Conservation (phyloP, 2,113 vertebrate genomes). For the Mormyrus lacerda region DNA sequence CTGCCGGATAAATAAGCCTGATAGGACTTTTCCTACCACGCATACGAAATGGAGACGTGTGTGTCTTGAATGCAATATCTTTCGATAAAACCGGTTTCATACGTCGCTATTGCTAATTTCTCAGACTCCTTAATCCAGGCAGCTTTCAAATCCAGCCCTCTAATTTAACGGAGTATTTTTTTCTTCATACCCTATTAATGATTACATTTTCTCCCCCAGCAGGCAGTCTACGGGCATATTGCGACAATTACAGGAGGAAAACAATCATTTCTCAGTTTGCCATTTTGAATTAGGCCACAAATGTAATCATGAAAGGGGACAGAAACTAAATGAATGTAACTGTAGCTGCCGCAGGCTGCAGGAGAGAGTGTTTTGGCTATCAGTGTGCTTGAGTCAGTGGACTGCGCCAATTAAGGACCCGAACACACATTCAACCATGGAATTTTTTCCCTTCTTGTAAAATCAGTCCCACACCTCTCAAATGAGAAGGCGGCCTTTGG, state of each 20-base stretch:
- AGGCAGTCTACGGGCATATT: conserved; percentile 6
- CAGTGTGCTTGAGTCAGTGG: background rate
- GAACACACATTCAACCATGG: background rate
- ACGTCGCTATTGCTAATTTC: background rate
- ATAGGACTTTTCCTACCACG: background rate
- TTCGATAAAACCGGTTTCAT: background rate
- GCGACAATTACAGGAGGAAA: conserved; percentile 16
- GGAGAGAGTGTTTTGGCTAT: background rate
- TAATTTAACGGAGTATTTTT: background rate
- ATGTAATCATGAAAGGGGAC: conserved; percentile 2
- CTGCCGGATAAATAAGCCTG: background rate
- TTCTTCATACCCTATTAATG: background rate
- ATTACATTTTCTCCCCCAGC: conserved; percentile 15
- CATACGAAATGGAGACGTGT: background rate
- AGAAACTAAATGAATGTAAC: background rate
- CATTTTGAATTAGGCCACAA: conserved; percentile 12
- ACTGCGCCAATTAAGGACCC: background rate
- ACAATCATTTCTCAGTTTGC: conserved; percentile 20
- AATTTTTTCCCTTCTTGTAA: background rate
- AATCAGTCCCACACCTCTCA: background rate
- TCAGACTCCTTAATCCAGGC: background rate
- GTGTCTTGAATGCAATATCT: background rate
- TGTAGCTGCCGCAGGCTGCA: background rate
- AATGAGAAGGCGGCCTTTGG: background rate
- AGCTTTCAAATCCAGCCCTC: background rate